Evolutionary conservation across 2,797 vertebrate species (phyloP), one percentile per base, ranked within the genome.

Genomic region (Lerista edwardsae): DNA sequence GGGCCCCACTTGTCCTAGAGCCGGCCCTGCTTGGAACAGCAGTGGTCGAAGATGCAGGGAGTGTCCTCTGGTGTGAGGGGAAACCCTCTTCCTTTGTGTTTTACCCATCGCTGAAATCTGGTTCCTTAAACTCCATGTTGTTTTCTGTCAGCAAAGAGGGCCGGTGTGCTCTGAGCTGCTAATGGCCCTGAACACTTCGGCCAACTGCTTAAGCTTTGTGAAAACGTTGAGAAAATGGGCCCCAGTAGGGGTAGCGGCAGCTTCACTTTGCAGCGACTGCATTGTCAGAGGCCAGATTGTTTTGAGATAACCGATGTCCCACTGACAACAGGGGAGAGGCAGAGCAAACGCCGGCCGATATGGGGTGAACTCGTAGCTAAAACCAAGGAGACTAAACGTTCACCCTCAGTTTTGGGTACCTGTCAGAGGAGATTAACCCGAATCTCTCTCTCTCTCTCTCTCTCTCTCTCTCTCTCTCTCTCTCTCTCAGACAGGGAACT

Each of bases 131-230:
- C 96, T 95, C 95, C 88, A 6, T 68, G 10, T 93, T 96, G 95
- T 97, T 96, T 96, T 94, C 96, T 91, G 93, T 95, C 95, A 96
- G 96, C 94, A 87, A 90, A 61, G 87, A 74, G 78, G 94, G 96
- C 95, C 92, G 95, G 95, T 94, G 94, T 95, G 93, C 95, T 95
- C 93, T 95, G 93, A 96, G 95, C 96, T 96, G 95, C 95, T 97
- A 97, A 97, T 97, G 96, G 96, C 92, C 91, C 95, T 95, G 96
- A 97, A 97, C 96, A 93, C 95, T 97, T 96, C 93, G 89, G 93
- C 95, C 94, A 96, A 97, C 95, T 97, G 96, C 96, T 96, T 97
- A 97, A 95, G 94, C 93, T 91, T 91, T 91, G 93, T 94, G 94
- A 94, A 96, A 96, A 96, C 90, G 90, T 82, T 90, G 95, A 94